These are phyloP conservation scores for Meloidogyne chitwoodi DNA, from an alignment of 1,140 invertebrate species.

Conservation along the genomic window DNA sequence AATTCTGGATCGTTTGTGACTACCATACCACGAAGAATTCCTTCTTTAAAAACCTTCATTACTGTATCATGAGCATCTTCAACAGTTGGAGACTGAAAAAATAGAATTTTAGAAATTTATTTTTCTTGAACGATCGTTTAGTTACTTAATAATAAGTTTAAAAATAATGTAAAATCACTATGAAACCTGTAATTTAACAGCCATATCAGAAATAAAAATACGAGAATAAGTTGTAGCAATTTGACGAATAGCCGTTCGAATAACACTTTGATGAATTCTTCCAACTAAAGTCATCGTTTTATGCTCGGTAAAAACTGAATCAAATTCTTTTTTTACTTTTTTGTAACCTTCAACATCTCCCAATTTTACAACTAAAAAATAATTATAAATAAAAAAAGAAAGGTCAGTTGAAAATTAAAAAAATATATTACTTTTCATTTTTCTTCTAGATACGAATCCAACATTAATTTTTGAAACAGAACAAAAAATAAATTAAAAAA, in stretches of 20 bases:
- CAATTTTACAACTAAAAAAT: slow-evolving; percentile 75
- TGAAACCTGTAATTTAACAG: slow-evolving; percentile 77
- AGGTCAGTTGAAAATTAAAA: no score
- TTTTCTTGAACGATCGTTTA: no score
- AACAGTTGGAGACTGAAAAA: slow-evolving; percentile 73
- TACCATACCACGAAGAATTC: slow-evolving; percentile 93
- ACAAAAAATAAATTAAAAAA: no score
- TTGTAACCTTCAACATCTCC: slow-evolving; percentile 90
- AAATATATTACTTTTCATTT: no score
- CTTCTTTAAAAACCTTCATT: slow-evolving; percentile 97
- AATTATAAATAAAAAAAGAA: no score
- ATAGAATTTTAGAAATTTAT: not conserved
- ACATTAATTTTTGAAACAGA: no score
- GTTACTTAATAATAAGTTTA: no score
- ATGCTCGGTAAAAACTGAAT: slow-evolving; percentile 41
- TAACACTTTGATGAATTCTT: slow-evolving; percentile 91
- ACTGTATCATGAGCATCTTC: slow-evolving; percentile 99
- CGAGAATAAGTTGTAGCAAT: slow-evolving; percentile 93
- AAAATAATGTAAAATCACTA: no score
- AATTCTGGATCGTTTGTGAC: slow-evolving; percentile 64
- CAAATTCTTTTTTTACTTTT: slow-evolving; percentile 78
- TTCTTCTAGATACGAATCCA: no score
- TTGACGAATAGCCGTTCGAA: slow-evolving; percentile 93
- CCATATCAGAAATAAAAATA: slow-evolving; percentile 89
- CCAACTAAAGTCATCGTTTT: slow-evolving; percentile 56